A percentile compares a stretch with the other conserved stretches of the same genome.
Evolutionary conservation across 2,113 vertebrate genomes (phyloP).

Genomic region (Clupea harengus): DNA sequence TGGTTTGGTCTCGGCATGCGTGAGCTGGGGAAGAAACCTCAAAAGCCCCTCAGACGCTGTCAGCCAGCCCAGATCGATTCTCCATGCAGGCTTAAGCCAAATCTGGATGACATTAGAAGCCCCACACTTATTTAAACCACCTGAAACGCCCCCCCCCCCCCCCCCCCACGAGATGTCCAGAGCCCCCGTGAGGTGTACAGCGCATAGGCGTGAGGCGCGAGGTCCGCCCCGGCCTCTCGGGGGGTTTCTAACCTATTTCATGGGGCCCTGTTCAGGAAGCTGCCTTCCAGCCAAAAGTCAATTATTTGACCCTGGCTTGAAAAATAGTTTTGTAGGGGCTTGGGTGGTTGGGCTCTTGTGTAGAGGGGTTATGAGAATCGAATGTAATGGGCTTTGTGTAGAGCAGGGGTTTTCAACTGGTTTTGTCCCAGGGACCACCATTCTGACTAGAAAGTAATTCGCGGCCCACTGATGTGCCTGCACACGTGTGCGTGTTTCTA

Average conservation of each 20-base stretch:
- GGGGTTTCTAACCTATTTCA: background rate
- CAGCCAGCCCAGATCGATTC: constrained; percentile 1
- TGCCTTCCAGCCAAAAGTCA: background rate
- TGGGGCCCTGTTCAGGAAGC: background rate
- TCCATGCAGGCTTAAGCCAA: background rate
- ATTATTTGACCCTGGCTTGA: background rate
- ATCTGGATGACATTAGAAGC: constrained; percentile 3
- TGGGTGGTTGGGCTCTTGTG: too few species aligned
- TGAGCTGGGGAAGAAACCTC: background rate
- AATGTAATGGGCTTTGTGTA: too few species aligned
- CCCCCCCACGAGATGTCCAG: background rate
- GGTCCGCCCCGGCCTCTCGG: background rate
- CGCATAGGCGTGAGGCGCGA: background rate
- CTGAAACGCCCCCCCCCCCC: background rate
- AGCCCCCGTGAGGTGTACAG: background rate
- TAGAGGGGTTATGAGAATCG: too few species aligned
- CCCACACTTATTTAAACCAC: background rate
- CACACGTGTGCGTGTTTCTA: too few species aligned
- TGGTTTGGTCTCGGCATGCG: background rate
- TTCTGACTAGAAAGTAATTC: too few species aligned
- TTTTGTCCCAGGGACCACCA: too few species aligned
- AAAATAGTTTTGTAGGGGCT: background rate
- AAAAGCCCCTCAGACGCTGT: background rate
- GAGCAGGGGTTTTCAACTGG: too few species aligned
- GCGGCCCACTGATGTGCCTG: too few species aligned